Percentiles rank a stretch among this genome's conserved stretches.
Conservation (phyloP, 2,888 invertebrate genomes). For the Tetranychus piercei region DNA sequence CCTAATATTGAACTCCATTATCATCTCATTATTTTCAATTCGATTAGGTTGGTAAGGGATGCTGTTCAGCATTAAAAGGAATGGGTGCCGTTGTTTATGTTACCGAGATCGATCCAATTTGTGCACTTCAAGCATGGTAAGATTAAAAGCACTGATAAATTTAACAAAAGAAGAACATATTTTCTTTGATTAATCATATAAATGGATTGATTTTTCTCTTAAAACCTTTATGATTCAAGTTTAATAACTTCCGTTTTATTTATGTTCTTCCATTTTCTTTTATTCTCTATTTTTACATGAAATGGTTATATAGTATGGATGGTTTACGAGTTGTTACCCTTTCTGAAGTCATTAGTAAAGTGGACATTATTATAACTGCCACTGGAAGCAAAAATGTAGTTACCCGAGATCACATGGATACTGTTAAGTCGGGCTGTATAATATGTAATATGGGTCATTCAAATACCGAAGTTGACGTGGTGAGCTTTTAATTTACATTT, state of each 20-base stretch:
- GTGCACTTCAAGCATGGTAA: slow-evolving; percentile 80
- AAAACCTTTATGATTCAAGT: not conserved
- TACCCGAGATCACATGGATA: slow-evolving; percentile 81
- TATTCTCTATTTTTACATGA: not conserved
- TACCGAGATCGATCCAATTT: slow-evolving; percentile 93
- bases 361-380: slow-evolving; percentile 91
- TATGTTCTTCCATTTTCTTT: not conserved
- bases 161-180: not conserved
- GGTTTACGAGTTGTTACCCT: slow-evolving; percentile 84
- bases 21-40: slow-evolving; percentile 15
- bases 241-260: not conserved
- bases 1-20: not conserved
- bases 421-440: slow-evolving; percentile 85
- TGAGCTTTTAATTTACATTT: slow-evolving; percentile 31
- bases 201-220: not conserved
- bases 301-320: slow-evolving; percentile 54
- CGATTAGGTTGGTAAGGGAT: slow-evolving; percentile 66
- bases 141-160: slow-evolving; percentile 16
- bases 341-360: slow-evolving; percentile 73
- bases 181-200: not conserved
- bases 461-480: slow-evolving; percentile 85
- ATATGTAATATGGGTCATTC: slow-evolving; percentile 95
- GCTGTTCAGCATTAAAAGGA: slow-evolving; percentile 81
- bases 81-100: slow-evolving; percentile 78
- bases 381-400: slow-evolving; percentile 91